Evolutionary conservation across 2,797 vertebrate genomes (phyloP).

Genomic region (Helarctos malayanus): DNA sequence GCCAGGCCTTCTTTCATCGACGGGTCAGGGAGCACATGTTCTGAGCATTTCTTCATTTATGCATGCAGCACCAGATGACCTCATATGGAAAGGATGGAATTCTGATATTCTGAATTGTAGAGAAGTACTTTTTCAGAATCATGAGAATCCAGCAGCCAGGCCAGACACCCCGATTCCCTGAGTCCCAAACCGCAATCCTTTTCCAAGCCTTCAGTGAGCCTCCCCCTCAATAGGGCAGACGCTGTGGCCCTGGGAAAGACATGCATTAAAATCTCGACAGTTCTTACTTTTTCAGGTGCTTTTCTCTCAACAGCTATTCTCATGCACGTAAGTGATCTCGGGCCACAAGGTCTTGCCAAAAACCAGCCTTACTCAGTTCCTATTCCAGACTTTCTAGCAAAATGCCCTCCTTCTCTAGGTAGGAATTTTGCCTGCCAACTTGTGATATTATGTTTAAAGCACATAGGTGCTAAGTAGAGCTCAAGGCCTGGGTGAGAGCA

Average conservation of each 20-base stretch:
- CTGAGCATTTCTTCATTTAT: not conserved
- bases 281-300: not conserved
- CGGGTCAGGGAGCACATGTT: not conserved
- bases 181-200: not conserved
- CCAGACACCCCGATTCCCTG: not conserved
- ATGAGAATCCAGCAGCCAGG: not conserved
- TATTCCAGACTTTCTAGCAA: slow-evolving; percentile 39
- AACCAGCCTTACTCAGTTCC: not conserved
- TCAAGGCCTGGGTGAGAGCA: not conserved
- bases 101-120: not conserved
- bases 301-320: not conserved
- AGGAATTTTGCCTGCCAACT: not conserved
- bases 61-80: not conserved
- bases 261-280: not conserved
- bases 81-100: not conserved
- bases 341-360: not conserved
- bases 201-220: not conserved
- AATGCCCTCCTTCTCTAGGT: not conserved
- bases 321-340: not conserved
- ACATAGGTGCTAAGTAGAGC: not conserved
- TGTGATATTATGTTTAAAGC: not conserved
- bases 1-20: not conserved
- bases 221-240: not conserved
- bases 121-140: slow-evolving; percentile 7
- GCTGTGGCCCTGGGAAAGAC: not conserved